Percentiles rank a stretch among this genome's conserved stretches.
Evolutionary conservation across 1,140 invertebrate genomes (phyloP).

Genomic region (Cydia pomonella): DNA sequence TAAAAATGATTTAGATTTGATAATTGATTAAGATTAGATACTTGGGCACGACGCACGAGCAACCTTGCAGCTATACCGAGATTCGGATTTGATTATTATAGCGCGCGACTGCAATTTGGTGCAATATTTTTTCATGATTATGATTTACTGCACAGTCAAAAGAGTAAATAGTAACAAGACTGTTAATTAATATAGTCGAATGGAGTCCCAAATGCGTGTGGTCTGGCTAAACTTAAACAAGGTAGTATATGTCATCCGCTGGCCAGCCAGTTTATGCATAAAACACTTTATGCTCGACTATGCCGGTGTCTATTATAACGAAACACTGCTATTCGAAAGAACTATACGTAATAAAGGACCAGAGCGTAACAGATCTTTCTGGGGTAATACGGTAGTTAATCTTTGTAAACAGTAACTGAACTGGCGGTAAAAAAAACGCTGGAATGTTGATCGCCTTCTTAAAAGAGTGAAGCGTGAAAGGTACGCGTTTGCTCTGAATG

Average conservation of each 20-base stretch:
- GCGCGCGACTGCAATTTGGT: not conserved
- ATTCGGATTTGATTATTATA: not conserved
- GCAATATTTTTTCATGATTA: too few species aligned
- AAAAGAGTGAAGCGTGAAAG: conserved; percentile 62
- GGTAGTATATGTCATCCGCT: too few species aligned
- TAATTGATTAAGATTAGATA: conserved; percentile 6
- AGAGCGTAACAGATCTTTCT: not conserved
- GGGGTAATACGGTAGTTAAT: not conserved
- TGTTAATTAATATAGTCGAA: not conserved
- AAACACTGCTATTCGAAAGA: not conserved
- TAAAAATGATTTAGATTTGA: not conserved
- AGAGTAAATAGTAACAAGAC: too few species aligned
- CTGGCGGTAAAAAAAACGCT: conserved; percentile 49
- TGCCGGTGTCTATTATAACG: not conserved
- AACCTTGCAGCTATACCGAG: not conserved
- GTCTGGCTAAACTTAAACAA: not conserved
- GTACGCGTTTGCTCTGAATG: conserved; percentile 38
- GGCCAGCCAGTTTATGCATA: not conserved
- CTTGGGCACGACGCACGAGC: not conserved
- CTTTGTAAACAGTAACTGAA: conserved; percentile 47
- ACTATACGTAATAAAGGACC: not conserved
- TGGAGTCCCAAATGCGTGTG: not conserved
- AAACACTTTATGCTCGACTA: not conserved
- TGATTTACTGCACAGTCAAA: too few species aligned
- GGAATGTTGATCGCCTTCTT: conserved; percentile 68